Conservation (phyloP, 2,113 vertebrate genomes). For the Lasiurus cinereus region DNA sequence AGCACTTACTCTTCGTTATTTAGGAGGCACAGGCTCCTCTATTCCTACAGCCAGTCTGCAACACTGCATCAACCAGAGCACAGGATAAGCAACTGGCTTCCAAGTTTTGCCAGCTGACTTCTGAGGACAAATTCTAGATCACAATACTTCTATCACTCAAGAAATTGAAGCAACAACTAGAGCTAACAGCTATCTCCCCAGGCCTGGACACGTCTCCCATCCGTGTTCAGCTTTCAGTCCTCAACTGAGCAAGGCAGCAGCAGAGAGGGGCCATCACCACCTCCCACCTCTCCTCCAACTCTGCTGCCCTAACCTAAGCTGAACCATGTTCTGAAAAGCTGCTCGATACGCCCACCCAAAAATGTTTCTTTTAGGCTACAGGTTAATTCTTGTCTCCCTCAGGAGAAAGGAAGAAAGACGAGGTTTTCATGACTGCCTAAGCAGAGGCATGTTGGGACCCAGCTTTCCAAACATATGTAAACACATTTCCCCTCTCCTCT, state of each 20-base stretch:
- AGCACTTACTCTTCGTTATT: background rate
- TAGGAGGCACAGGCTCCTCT: background rate
- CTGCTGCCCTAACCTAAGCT: background rate
- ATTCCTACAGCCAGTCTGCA: background rate
- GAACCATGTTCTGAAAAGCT: background rate
- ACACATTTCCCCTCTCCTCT: constrained; percentile 28
- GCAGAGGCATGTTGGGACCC: constrained; percentile 9
- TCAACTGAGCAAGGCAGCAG: background rate
- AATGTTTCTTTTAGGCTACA: background rate
- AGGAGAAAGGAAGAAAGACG: constrained; percentile 1
- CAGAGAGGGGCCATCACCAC: background rate
- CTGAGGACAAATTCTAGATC: background rate
- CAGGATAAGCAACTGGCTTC: background rate
- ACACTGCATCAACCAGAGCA: background rate
- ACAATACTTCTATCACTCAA: background rate
- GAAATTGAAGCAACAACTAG: background rate
- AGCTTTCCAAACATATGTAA: constrained; percentile 30
- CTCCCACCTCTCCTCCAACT: background rate
- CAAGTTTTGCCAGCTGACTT: constrained; percentile 18
- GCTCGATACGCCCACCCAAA: background rate
- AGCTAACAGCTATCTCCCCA: background rate
- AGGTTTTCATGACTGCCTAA: constrained; percentile 26
- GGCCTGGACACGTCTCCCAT: background rate
- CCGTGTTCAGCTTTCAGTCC: background rate
- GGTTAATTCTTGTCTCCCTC: constrained; percentile 18